A percentile compares a stretch with the other conserved stretches of the same genome.
phyloP scores from a whole-genome alignment of 2,797 vertebrate species.

The Apogon hyalosoma region DNA sequence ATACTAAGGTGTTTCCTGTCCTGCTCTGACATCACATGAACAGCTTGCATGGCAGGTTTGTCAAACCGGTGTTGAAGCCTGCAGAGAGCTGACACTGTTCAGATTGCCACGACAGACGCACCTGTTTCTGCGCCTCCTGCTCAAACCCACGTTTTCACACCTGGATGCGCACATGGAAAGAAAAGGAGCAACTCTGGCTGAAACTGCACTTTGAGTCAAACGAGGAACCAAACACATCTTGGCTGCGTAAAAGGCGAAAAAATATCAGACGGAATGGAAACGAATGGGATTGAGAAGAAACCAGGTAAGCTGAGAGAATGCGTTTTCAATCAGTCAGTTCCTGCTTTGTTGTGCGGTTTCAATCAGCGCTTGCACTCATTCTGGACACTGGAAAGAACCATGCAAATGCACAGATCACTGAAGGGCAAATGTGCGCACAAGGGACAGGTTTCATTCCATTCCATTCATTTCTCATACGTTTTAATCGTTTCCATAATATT shows the following conservation, averaged over 20 bases:
- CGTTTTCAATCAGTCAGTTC: neutral
- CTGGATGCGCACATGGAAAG: conserved; percentile 42
- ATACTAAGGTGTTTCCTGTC: conserved; percentile 35
- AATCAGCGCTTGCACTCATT: neutral
- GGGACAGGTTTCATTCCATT: neutral
- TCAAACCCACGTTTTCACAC: fast-evolving
- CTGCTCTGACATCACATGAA: conserved; percentile 71
- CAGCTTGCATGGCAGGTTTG: conserved; percentile 55
- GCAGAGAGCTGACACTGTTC: conserved; percentile 31
- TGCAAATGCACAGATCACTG: too few species aligned
- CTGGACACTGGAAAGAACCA: too few species aligned
- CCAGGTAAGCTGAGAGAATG: conserved; percentile 51
- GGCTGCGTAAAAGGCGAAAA: neutral
- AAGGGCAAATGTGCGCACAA: neutral
- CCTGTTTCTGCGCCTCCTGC: conserved; percentile 18
- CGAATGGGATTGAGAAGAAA: conserved; percentile 62
- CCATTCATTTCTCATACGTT: neutral
- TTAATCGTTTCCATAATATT: neutral
- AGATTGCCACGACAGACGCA: conserved; percentile 25
- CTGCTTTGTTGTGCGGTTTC: neutral
- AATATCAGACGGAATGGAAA: conserved; percentile 63
- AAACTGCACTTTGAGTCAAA: conserved; percentile 25
- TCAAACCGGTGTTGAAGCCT: conserved; percentile 74
- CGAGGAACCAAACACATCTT: neutral
- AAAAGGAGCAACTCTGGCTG: conserved; percentile 7